Evolutionary conservation across 2,888 invertebrate genomes (phyloP), one percentile per base, ranked within the genome.

Genomic region (Temnothorax unifasciatus): DNA sequence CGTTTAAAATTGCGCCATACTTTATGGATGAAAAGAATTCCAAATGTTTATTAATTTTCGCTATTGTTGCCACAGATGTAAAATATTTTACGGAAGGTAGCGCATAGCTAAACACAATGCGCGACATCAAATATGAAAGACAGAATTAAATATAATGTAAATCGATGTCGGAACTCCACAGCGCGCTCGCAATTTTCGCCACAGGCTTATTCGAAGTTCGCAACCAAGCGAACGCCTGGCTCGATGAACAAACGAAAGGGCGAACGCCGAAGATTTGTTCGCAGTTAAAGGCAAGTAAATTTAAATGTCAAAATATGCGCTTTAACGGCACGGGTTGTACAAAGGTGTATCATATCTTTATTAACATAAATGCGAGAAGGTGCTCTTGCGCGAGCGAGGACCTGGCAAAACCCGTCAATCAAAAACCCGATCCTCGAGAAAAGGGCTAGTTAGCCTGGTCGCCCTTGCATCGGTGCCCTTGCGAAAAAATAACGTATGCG

Each of bases 281-380:
- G 59, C 34, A 74, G 81, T 83, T 86, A 85, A 85, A 86, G 84
- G 54, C 41, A 59, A 76, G 82, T 89, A 88, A 91, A 94, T 93
- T 93, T 92, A 92, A 94, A 94, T 94, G 94, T 94, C 94, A 94
- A 94, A 94, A 94, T 94, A 94, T 90, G 93, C 90, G 86, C 90
- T 91, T 86, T 87, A 88, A 90, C 89, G 83, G 87, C 85, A 88
- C 91, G 86, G 88, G 81, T 79, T 75, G 84, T 81, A 91, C 89
- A 92, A 92, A 91, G 90, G 90, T 87, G 88, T 94, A 94, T 94
- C 93, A 93, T 93, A 92, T 93, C 91, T 91, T 90, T 91, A 94
- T 94, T 94, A 94, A 90, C 94, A 94, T 94, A 94, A 94, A 93
- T 92, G 89, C 90, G 91, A 92, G 91, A 92, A 91, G 91, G 90